Evolutionary conservation across 2,797 vertebrate genomes (phyloP).

Genomic region (Chelon auratus): DNA sequence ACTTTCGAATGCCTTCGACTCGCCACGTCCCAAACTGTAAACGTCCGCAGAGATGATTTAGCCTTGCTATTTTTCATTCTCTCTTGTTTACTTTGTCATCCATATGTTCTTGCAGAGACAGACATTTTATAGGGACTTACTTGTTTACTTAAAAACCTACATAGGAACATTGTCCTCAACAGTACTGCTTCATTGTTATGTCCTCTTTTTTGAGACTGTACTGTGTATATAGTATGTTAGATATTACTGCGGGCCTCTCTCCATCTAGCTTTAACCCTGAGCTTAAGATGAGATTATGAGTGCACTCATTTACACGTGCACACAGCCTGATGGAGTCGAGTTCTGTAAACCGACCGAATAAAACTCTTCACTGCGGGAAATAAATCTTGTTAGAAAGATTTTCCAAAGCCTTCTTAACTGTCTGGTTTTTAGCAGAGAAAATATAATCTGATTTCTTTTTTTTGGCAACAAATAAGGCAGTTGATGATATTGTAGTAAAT

Average conservation of each 20-base stretch:
- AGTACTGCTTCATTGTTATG: not conserved
- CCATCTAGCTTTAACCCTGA: slow-evolving; percentile 38
- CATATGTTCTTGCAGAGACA: too few species aligned
- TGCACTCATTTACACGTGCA: slow-evolving; percentile 6
- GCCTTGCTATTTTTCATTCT: too few species aligned
- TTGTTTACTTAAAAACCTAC: too few species aligned
- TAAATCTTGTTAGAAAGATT: slow-evolving; percentile 72
- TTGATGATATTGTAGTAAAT: slow-evolving; percentile 17
- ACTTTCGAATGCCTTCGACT: too few species aligned
- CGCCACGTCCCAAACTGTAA: too few species aligned
- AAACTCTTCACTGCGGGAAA: slow-evolving; percentile 57
- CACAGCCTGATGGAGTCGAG: slow-evolving; percentile 22
- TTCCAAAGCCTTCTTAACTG: slow-evolving; percentile 67
- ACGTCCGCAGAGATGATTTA: too few species aligned
- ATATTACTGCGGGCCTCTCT: slow-evolving; percentile 6
- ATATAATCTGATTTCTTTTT: slow-evolving; percentile 42
- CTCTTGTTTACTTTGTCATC: too few species aligned
- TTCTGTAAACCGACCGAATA: slow-evolving; percentile 46
- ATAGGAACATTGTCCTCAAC: too few species aligned
- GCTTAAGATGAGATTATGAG: slow-evolving; percentile 60
- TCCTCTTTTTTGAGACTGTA: not conserved
- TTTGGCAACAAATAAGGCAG: slow-evolving; percentile 2
- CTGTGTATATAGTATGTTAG: not conserved
- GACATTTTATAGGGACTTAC: too few species aligned
- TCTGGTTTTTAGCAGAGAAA: slow-evolving; percentile 37